Base-by-base conservation (phyloP, 2,888 invertebrate species). In the Myopa tessellatipennis region DNA sequence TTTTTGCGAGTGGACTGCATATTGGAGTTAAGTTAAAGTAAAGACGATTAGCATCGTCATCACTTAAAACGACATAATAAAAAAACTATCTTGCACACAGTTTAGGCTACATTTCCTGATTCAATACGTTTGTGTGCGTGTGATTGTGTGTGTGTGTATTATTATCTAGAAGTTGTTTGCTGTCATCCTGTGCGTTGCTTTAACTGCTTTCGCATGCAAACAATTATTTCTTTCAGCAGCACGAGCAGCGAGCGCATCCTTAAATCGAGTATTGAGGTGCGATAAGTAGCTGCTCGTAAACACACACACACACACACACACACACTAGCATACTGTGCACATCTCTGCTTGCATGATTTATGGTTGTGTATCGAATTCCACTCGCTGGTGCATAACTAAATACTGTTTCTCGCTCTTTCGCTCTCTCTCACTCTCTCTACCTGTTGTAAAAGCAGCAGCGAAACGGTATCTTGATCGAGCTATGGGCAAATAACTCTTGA, bases 241-340 rank as follows among this genome's bases (percentile, higher is more conserved):
- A 55, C 14, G 6, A 61, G 61, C 61, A 61, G 61, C 61, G 61
- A 2, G 26, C 3, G 34, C 26, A 14, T 78, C 80, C 78, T 78
- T 63, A 80, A 80, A 80, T 78, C 73, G 79, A 79, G 76, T 80
- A 77, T 80, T 80, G 78, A 79, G 80, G 80, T 80, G 80, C 79
- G 79, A 80, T 80, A 80, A 80, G 79, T 80, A 80, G 80, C 80
- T 80, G 77, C 79, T 80, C 80, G 77, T 80, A 78, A 79, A 79
- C 73, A 74, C 45, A 65, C 34, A 65, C 36, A 50, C 26, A 18
- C 36, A 36, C 65, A 50, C 16, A 58, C 71, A 55, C 52, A 55
- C 55, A 36, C 52, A 8, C 55, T 16, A 6, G 55, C 5, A 45
- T 45, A 45, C 26, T 26, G 26, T 26, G 50, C 3, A 34, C 63